These are phyloP conservation scores for Mixornis gularis DNA, from an alignment of 2,113 vertebrate species.

Conservation along the genomic window DNA sequence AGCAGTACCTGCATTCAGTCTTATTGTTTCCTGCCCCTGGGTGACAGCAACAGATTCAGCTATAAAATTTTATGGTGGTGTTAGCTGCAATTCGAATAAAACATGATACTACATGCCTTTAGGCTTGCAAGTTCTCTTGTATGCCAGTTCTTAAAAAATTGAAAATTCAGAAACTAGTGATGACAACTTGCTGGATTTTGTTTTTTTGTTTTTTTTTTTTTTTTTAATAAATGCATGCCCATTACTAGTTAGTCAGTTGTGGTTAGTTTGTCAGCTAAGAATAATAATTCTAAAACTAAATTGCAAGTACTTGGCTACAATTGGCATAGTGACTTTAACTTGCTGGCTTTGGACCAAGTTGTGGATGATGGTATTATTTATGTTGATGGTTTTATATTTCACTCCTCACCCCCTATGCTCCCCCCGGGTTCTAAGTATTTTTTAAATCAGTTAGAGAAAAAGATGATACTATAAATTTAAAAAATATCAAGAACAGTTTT, in stretches of 20 bases:
- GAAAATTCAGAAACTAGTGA: not conserved
- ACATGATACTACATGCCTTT: not conserved
- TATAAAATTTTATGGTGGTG: not conserved
- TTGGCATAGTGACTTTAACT: not conserved
- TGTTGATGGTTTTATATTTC: not conserved
- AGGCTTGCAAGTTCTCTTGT: not conserved
- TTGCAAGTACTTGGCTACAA: not conserved
- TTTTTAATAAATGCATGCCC: not conserved
- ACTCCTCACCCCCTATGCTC: not conserved
- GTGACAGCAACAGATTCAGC: not conserved
- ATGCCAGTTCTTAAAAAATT: not conserved
- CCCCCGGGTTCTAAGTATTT: fast-evolving
- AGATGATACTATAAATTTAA: not conserved
- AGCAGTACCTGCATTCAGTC: not conserved
- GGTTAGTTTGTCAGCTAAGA: not conserved
- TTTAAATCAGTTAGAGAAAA: not conserved
- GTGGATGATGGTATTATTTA: not conserved
- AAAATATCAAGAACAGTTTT: not conserved
- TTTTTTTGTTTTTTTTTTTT: not conserved
- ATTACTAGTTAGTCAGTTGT: not conserved
- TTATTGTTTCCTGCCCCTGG: not conserved
- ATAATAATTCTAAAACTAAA: not conserved
- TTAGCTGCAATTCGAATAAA: not conserved
- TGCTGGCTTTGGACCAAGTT: not conserved
- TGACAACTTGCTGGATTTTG: not conserved